A percentile compares a stretch with the other conserved stretches of the same genome.
phyloP scores from a whole-genome alignment of 2,888 invertebrate species.

The Hydriomena furcata region DNA sequence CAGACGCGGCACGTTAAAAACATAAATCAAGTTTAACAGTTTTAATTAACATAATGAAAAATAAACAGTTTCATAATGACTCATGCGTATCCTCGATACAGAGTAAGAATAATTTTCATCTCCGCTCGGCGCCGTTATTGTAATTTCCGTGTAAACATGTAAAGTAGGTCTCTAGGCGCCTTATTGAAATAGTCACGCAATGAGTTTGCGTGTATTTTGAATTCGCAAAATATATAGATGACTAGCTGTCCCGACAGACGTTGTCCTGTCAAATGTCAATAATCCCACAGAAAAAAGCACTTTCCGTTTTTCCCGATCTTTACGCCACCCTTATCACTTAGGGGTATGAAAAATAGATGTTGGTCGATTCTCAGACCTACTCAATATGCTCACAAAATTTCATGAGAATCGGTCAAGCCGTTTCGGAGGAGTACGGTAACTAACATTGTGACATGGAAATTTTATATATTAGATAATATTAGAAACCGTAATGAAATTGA shows the following conservation, averaged over 20 bases:
- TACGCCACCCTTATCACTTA: too few species aligned
- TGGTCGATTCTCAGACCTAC: too few species aligned
- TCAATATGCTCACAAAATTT: too few species aligned
- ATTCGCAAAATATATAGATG: neutral
- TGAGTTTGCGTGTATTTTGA: neutral
- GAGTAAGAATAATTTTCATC: conserved; percentile 4
- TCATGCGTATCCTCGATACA: conserved; percentile 13
- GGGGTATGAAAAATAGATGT: too few species aligned
- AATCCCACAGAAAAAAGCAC: too few species aligned
- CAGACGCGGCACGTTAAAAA: neutral
- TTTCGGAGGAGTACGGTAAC: too few species aligned
- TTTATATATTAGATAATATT: too few species aligned
- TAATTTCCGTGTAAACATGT: conserved; percentile 13
- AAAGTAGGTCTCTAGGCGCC: conserved; percentile 18
- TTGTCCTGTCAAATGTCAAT: too few species aligned
- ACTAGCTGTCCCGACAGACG: neutral
- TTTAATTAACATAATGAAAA: conserved; percentile 4
- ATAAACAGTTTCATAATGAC: conserved; percentile 11
- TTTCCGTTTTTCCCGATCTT: too few species aligned
- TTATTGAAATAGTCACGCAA: conserved; percentile 20
- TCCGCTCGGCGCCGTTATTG: conserved; percentile 1
- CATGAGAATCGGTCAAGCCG: too few species aligned
- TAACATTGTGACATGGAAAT: too few species aligned
- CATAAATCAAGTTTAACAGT: neutral
- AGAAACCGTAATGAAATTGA: too few species aligned